Percentiles rank a stretch among this genome's conserved stretches.
phyloP scores from a whole-genome alignment of 2,888 invertebrate species.

The Diarsia dahlii region DNA sequence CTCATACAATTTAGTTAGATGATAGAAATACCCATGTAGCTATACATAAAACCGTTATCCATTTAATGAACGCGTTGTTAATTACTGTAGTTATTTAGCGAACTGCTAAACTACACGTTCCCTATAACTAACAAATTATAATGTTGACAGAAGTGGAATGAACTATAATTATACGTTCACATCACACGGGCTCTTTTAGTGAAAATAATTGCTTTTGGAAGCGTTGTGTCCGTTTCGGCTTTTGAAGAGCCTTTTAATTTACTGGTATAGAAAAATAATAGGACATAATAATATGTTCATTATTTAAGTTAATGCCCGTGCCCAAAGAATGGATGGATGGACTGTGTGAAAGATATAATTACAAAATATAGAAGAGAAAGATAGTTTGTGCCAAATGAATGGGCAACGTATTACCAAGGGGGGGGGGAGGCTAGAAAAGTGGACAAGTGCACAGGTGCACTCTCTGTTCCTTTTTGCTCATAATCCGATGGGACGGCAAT shows the following conservation, averaged over 20 bases:
- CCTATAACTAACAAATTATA: conserved; percentile 31
- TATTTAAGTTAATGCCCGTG: not conserved
- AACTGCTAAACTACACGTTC: conserved; percentile 13
- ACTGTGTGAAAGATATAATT: not conserved
- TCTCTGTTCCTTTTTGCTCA: too few species aligned
- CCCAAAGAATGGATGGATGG: not conserved
- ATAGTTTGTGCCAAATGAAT: not conserved
- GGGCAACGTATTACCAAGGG: too few species aligned
- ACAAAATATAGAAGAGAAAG: not conserved
- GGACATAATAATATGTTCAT: too few species aligned
- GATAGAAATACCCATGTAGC: not conserved
- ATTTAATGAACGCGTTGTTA: conserved; percentile 21
- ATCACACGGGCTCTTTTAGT: conserved; percentile 46
- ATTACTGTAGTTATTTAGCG: conserved; percentile 28
- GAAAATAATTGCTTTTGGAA: conserved; percentile 46
- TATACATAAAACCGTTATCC: conserved; percentile 1
- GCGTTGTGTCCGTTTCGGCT: conserved; percentile 4
- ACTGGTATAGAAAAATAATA: too few species aligned
- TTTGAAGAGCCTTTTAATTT: conserved; percentile 19
- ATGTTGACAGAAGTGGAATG: conserved; percentile 36
- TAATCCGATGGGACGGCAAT: too few species aligned
- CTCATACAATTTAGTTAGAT: not conserved
- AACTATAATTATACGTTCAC: conserved; percentile 46
- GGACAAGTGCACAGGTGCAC: too few species aligned
- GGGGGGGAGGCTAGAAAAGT: too few species aligned